Percentiles rank a stretch among this genome's conserved stretches.
These are phyloP conservation scores for Mycteria americana DNA, from an alignment of 2,797 vertebrate species.

Conservation along the genomic window DNA sequence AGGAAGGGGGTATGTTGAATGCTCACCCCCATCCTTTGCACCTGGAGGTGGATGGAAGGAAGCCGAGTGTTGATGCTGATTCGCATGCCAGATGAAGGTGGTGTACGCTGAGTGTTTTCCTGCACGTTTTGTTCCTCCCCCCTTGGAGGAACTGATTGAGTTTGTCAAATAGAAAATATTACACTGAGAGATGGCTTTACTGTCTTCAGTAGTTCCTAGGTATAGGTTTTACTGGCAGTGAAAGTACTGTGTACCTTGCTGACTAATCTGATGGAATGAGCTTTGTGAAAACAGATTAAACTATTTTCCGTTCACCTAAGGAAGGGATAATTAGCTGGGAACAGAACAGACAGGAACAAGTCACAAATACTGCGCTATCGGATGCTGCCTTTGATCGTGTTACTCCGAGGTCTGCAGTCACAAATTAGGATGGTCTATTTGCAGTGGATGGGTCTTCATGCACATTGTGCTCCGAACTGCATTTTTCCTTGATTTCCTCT, in stretches of 20 bases:
- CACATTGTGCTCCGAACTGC: neutral
- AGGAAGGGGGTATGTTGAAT: neutral
- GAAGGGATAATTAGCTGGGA: constrained; percentile 69
- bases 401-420: constrained; percentile 16
- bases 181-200: neutral
- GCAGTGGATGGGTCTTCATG: neutral
- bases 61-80: neutral
- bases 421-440: constrained; percentile 41
- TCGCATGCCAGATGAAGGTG: neutral
- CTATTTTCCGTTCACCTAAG: constrained; percentile 27
- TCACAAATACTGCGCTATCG: constrained; percentile 36
- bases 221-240: neutral
- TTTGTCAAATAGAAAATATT: constrained; percentile 36
- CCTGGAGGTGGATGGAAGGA: neutral
- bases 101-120: neutral
- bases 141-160: constrained; percentile 19
- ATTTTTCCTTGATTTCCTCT: constrained; percentile 17
- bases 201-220: constrained; percentile 25
- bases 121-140: accelerated
- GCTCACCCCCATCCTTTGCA: neutral
- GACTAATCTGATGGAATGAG: constrained; percentile 57
- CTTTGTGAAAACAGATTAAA: constrained; percentile 60
- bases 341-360: constrained; percentile 44
- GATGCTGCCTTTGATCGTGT: constrained; percentile 23
- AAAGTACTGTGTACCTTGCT: neutral